A percentile compares a stretch with the other conserved stretches of the same genome.
Evolutionary conservation across 1,140 invertebrate genomes (phyloP).

Genomic region (Drosophila arizonae): DNA sequence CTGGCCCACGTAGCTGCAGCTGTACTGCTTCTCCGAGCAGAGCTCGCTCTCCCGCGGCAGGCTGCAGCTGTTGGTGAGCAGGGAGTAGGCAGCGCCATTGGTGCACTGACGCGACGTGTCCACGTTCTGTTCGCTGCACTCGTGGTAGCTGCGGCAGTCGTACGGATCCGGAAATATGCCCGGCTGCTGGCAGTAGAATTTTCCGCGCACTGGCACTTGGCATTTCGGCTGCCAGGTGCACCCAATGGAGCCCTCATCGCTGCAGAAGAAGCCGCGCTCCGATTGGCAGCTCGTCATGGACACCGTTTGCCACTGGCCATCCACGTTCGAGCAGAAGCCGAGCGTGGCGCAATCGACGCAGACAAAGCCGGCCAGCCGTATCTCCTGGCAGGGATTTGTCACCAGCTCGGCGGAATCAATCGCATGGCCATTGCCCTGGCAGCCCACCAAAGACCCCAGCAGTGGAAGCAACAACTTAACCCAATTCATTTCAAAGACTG

Average conservation of each 20-base stretch:
- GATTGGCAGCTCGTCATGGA: slow-evolving; percentile 53
- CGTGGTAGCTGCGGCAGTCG: slow-evolving; percentile 78
- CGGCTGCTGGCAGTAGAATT: slow-evolving; percentile 63
- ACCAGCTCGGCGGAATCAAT: slow-evolving; percentile 33
- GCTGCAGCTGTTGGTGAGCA: slow-evolving; percentile 47
- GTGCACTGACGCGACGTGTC: slow-evolving; percentile 56
- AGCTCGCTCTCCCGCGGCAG: slow-evolving; percentile 45
- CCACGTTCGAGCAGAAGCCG: slow-evolving; percentile 56
- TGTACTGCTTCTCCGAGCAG: slow-evolving; percentile 58
- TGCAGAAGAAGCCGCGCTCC: slow-evolving; percentile 66
- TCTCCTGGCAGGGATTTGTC: slow-evolving; percentile 61
- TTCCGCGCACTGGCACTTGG: slow-evolving; percentile 54
- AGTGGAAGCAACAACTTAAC: slow-evolving; percentile 12
- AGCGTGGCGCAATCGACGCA: slow-evolving; percentile 66
- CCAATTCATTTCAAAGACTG: slow-evolving; percentile 44
- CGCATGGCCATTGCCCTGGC: not conserved
- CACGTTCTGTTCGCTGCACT: slow-evolving; percentile 61
- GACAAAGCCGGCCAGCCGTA: slow-evolving; percentile 58
- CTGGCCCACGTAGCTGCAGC: slow-evolving; percentile 58
- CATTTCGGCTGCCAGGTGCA: slow-evolving; percentile 65
- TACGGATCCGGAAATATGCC: slow-evolving; percentile 82
- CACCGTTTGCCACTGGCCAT: slow-evolving; percentile 59
- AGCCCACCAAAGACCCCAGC: slow-evolving; percentile 9
- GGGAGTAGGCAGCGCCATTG: slow-evolving; percentile 61
- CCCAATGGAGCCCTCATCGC: slow-evolving; percentile 60